Evolutionary conservation across 2,888 invertebrate genomes (phyloP).

Genomic region (Chrysina gloriosa): DNA sequence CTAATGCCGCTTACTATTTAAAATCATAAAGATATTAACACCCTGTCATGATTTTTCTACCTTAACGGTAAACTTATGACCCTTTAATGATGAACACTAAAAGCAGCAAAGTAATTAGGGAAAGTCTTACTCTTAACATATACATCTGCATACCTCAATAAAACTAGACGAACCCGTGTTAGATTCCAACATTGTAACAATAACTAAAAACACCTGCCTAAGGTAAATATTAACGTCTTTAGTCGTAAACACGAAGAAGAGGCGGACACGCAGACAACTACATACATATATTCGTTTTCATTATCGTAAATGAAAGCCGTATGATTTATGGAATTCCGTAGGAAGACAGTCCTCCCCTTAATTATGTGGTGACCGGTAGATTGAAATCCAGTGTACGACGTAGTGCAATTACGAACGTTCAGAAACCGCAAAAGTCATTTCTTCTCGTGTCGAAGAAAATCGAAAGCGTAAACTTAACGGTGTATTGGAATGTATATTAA

Average conservation of each 20-base stretch:
- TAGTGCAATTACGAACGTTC: background rate
- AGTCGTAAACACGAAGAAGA: background rate
- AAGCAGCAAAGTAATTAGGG: no score
- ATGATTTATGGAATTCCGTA: conserved; percentile 5
- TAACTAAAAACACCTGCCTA: background rate
- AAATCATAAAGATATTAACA: no score
- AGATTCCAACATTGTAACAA: background rate
- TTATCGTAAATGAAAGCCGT: conserved; percentile 5
- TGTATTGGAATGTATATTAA: background rate
- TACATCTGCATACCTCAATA: no score
- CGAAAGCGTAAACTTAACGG: background rate
- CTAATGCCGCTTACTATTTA: no score
- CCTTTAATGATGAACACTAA: no score
- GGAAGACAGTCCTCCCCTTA: conserved; percentile 8
- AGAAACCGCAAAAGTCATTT: background rate
- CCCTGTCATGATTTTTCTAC: no score
- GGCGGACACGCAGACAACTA: background rate
- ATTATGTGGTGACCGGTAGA: background rate
- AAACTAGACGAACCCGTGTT: no score
- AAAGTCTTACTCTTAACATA: no score
- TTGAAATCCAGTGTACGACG: background rate
- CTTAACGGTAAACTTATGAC: no score
- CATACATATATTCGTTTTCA: conserved; percentile 4
- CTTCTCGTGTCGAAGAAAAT: background rate
- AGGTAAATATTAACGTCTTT: background rate